A percentile compares a stretch with the other conserved stretches of the same genome.
Conservation (phyloP, 2,797 vertebrate genomes). For the Octomys mimax region DNA sequence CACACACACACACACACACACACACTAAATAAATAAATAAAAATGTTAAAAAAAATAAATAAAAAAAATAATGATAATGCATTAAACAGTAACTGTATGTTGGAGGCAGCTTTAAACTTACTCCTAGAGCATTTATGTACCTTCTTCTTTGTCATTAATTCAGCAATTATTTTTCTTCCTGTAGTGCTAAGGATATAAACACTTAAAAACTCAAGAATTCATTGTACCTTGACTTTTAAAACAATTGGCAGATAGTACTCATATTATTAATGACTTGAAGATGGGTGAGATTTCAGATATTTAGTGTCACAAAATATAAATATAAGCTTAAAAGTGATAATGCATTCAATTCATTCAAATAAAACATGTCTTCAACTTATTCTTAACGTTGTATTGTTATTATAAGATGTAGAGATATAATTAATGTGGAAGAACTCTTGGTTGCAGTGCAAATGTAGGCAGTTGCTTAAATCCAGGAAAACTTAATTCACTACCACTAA, state of each 20-base stretch:
- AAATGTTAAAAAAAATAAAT: no score
- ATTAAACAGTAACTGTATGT: conserved; percentile 38
- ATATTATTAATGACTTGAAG: conserved; percentile 12
- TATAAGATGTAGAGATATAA: background rate
- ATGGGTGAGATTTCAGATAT: background rate
- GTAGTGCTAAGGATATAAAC: background rate
- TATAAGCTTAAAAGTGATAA: background rate
- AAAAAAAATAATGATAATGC: conserved; percentile 48
- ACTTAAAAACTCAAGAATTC: background rate
- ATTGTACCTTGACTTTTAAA: background rate
- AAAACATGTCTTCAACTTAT: conserved; percentile 36
- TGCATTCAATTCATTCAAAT: background rate
- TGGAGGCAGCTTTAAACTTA: conserved; percentile 3
- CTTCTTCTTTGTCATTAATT: background rate
- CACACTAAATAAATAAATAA: no score
- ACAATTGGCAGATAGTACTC: conserved; percentile 9
- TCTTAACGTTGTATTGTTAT: background rate
- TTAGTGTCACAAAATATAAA: conserved; percentile 7
- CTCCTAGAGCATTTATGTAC: background rate
- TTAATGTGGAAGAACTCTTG: background rate
- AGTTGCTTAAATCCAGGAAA: conserved; percentile 17
- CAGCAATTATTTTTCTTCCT: background rate
- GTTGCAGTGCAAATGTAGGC: background rate
- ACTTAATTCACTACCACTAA: background rate
- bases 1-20: no score